Evolutionary conservation across 2,888 invertebrate species (phyloP).

Genomic region (Eristalis pertinax): DNA sequence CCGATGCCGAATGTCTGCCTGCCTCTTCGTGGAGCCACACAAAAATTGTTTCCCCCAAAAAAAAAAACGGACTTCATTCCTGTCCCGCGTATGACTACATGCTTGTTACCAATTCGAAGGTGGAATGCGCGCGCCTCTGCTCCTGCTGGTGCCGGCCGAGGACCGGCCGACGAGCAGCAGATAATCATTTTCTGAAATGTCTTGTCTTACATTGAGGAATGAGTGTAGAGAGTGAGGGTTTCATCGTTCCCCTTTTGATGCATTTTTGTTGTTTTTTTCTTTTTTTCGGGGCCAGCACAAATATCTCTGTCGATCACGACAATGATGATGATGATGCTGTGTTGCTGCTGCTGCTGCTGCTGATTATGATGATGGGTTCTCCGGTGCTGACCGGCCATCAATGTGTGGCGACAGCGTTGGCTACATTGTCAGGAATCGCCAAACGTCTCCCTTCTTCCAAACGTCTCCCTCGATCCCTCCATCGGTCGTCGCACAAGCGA

Average conservation of each 20-base stretch:
- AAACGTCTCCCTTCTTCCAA: background rate
- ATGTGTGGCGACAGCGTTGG: constrained; percentile 71
- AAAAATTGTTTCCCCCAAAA: constrained; percentile 49
- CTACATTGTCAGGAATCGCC: constrained; percentile 61
- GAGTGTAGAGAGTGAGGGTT: constrained; percentile 68
- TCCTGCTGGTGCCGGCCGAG: background rate
- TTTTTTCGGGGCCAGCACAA: constrained; percentile 37
- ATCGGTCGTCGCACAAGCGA: too few relatives aligned
- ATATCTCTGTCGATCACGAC: constrained; percentile 72
- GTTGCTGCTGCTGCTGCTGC: too few relatives aligned
- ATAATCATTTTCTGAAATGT: constrained; percentile 72
- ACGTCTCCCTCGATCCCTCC: background rate
- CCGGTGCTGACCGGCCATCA: constrained; percentile 55
- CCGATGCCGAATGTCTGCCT: background rate
- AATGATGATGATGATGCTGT: constrained; percentile 67
- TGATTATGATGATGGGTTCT: constrained; percentile 69
- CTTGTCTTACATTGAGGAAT: constrained; percentile 72
- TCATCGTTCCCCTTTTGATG: constrained; percentile 20
- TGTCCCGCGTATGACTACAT: constrained; percentile 57
- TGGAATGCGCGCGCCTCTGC: constrained; percentile 50
- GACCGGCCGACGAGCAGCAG: constrained; percentile 12
- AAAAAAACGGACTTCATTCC: constrained; percentile 46
- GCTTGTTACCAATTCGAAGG: constrained; percentile 66
- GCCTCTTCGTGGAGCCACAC: constrained; percentile 13
- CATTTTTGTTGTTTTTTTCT: constrained; percentile 20